These are phyloP conservation scores for Xiphophorus maculatus DNA, from an alignment of 2,113 vertebrate species.

Conservation along the genomic window DNA sequence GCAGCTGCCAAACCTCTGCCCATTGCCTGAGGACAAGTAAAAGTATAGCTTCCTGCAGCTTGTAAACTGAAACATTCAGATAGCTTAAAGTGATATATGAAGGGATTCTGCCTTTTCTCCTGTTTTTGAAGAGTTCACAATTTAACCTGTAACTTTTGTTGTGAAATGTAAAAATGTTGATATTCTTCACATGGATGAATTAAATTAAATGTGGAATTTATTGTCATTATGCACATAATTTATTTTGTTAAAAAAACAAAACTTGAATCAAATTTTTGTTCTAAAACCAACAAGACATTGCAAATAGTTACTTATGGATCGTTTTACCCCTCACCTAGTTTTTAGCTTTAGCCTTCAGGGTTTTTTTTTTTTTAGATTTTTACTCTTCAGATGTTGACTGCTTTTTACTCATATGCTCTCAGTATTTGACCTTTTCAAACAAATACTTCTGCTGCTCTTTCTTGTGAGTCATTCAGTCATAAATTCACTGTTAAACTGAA, in stretches of 20 bases:
- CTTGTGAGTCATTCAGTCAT: background rate
- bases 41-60: slow-evolving; percentile 22
- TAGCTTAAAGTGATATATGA: too few relatives aligned
- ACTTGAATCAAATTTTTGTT: slow-evolving; percentile 29
- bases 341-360: background rate
- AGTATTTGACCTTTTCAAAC: background rate
- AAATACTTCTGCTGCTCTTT: background rate
- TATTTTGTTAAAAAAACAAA: slow-evolving; percentile 25
- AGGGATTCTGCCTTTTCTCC: slow-evolving; percentile 38
- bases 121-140: background rate
- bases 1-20: slow-evolving; percentile 44
- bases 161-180: slow-evolving; percentile 33
- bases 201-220: slow-evolving; percentile 35
- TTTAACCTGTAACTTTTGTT: slow-evolving; percentile 12
- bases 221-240: slow-evolving; percentile 37
- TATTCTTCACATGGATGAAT: slow-evolving; percentile 36
- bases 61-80: slow-evolving; percentile 2
- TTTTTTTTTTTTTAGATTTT: background rate
- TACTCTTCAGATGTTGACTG: background rate
- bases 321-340: background rate
- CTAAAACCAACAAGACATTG: slow-evolving; percentile 33
- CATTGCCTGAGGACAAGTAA: slow-evolving; percentile 26
- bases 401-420: background rate
- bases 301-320: slow-evolving; percentile 18
- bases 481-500: background rate